Base-by-base conservation (phyloP, 2,888 invertebrate species). In the Hipparchia semele region DNA sequence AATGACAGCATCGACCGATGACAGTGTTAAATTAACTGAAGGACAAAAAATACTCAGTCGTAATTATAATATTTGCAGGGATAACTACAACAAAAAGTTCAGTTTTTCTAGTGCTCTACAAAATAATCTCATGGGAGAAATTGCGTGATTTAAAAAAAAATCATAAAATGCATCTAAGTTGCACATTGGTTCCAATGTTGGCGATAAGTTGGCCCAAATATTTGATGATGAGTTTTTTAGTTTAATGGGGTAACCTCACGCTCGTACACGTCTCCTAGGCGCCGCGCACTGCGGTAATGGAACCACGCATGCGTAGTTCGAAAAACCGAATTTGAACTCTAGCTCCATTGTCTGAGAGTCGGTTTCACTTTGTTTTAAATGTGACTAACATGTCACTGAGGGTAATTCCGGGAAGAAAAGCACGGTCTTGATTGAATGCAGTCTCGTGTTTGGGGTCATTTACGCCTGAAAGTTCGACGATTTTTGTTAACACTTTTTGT, bases 211-310 rank as follows among this genome's bases (percentile, higher is more conserved):
- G 80, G 83, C 75, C 73, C 84, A 82, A 89, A 87, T 78, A 74
- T 80, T 80, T 79, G 78, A 72, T 66, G 53, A 70, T 73, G 68
- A 75, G 73, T 79, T 80, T 78, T 84, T 85, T 84, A 86, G 83
- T 85, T 81, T 92, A 89, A 91, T 90, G 90, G 89, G 82, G 82
- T 85, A 84, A 84, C 86, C 87, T 85, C 92, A 92, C 91, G 91
- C 88, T 89, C 85, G 75, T 79, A 77, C 82, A 84, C 87, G 91
- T 87, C 92, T 87, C 79, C 75, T 78, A 85, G 93, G 91, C 93
- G 93, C 91, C 93, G 92, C 93, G 93, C 93, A 93, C 90, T 93
- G 93, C 93, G 93, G 93, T 91, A 90, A 78, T 81, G 72, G 60
- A 70, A 88, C 82, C 86, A 90, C 93, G 93, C 93, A 92, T 93